These are phyloP conservation scores for Stenoptilia bipunctidactyla DNA, from an alignment of 2,888 invertebrate genomes.

Conservation along the genomic window DNA sequence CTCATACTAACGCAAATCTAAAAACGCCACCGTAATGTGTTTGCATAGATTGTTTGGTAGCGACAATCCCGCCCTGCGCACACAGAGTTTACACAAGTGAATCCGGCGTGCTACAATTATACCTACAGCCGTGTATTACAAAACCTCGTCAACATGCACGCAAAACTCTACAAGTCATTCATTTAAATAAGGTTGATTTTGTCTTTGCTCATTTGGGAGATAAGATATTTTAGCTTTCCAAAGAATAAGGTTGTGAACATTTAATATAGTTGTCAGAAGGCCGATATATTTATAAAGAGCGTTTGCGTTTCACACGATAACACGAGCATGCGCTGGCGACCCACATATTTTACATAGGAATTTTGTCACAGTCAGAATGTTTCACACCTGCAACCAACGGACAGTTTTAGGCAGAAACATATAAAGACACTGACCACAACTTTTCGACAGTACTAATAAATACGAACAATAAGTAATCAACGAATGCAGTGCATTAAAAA, in stretches of 20 bases:
- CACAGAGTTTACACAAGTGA: conserved; percentile 60
- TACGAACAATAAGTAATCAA: too few species aligned
- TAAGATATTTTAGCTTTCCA: conserved; percentile 8
- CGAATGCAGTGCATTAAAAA: too few species aligned
- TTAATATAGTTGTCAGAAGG: conserved; percentile 49
- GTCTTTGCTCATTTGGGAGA: too few species aligned
- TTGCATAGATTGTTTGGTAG: conserved; percentile 11
- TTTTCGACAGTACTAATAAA: too few species aligned
- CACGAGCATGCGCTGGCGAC: conserved; percentile 20
- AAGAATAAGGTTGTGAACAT: conserved; percentile 8
- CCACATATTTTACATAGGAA: conserved; percentile 25
- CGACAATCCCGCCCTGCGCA: conserved; percentile 12
- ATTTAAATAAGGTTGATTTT: too few species aligned
- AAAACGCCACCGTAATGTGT: background rate
- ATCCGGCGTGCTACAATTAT: conserved; percentile 27
- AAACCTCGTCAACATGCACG: too few species aligned
- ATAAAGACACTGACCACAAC: too few species aligned
- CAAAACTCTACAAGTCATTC: too few species aligned
- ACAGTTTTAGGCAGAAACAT: too few species aligned
- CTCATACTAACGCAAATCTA: too few species aligned
- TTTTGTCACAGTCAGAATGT: conserved; percentile 1
- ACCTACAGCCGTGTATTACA: too few species aligned
- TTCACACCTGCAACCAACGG: background rate
- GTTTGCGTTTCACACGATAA: conserved; percentile 59
- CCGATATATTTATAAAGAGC: conserved; percentile 17